A percentile compares a stretch with the other conserved stretches of the same genome.
phyloP scores from a whole-genome alignment of 2,113 vertebrate genomes.

The Suncus etruscus region DNA sequence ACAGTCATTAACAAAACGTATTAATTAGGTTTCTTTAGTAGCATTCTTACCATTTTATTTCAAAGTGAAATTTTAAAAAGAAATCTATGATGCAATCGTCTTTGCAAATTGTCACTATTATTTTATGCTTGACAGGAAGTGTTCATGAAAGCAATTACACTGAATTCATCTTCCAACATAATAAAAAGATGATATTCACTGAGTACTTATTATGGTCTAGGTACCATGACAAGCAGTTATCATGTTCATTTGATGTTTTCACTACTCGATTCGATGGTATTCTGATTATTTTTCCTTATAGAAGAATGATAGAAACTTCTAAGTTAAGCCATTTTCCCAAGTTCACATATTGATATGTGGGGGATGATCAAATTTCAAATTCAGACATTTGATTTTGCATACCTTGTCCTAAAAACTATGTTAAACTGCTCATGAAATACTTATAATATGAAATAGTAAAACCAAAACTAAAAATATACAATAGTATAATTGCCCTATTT shows the following conservation, averaged over 20 bases:
- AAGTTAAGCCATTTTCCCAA: too few relatives aligned
- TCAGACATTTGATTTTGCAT: too few relatives aligned
- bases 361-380: too few relatives aligned
- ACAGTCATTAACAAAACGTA: not conserved
- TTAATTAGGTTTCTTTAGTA: not conserved
- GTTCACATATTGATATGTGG: too few relatives aligned
- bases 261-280: not conserved
- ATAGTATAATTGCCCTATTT: too few relatives aligned
- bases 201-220: constrained; percentile 31
- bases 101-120: constrained; percentile 45
- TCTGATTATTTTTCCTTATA: constrained; percentile 14
- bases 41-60: constrained; percentile 4
- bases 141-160: constrained; percentile 38
- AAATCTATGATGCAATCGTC: not conserved
- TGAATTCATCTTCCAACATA: constrained; percentile 54
- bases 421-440: too few relatives aligned
- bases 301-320: not conserved
- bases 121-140: constrained; percentile 55
- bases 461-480: too few relatives aligned
- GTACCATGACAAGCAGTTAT: not conserved
- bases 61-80: constrained; percentile 2
- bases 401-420: too few relatives aligned
- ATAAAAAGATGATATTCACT: constrained; percentile 54
- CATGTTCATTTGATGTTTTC: not conserved
- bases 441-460: too few relatives aligned